Evolutionary conservation across 92 coral and sea anemone genomes (phyloP), one percentile per base, ranked within the genome.

Genomic region (Actinernus sp.): DNA sequence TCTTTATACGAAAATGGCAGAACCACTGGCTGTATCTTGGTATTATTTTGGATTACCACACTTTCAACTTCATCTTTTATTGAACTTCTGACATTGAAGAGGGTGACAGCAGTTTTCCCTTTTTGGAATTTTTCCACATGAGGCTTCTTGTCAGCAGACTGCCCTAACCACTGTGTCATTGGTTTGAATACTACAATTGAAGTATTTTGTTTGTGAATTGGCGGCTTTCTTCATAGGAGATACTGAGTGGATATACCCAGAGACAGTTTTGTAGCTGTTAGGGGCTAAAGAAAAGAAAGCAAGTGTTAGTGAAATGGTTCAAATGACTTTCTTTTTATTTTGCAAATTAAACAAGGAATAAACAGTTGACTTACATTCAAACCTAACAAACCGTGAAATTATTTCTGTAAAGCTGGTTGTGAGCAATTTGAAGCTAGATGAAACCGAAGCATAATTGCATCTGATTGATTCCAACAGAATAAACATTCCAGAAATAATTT

Each of bases 201-300:
- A 79, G 70, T 79, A 79, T 49, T 70, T 68, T 33, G 77, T 79
- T 31, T 69, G 62, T 22, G 73, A 52, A 43, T 56, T n/a, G 39
- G 73, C 30, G 12, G 67, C 78, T 62, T 79, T 70, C 71, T 79
- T 79, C 53, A 79, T 73, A 18, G 70, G 70, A 4, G 79, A 58
- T 73, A 79, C 61, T 40, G 73, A 53, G 37, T 79, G 86, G 64
- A 79, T 63, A 43, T 72, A 72, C 26, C 78, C 78, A 22, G 77
- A 55, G 23, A 69, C 66, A 29, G 44, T 44, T 20, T 65, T 49
- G 62, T 25, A 65, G 57, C 73, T 65, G 60, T 19, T 32, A 4
- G 66, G 43, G 61, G 53, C 77, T 69, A 52, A 33, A 51, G 34
- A 57, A 54, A 54, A 24, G 61, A 54, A 54, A 54, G 61, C 61